Evolutionary conservation across 2,113 vertebrate genomes (phyloP).

Genomic region (Hypanus sabinus): DNA sequence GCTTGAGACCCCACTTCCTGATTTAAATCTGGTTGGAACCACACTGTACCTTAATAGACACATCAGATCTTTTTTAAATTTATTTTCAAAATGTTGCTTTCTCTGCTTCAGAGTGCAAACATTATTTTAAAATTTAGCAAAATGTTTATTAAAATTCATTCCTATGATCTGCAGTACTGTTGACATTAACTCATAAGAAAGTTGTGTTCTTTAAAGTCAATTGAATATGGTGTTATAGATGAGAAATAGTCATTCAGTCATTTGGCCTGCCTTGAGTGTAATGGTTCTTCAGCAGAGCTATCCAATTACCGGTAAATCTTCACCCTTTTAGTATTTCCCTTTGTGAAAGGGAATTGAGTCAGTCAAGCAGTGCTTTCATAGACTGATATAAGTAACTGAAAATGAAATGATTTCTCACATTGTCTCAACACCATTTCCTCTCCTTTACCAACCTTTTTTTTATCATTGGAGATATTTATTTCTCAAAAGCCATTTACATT

Average conservation of each 20-base stretch:
- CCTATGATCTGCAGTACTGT: not conserved
- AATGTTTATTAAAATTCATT: not conserved
- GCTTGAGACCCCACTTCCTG: not conserved
- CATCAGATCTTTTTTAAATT: constrained; percentile 1
- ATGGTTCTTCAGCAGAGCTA: not conserved
- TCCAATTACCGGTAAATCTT: not conserved
- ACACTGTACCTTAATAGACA: not conserved
- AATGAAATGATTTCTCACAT: not conserved
- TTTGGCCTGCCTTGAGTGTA: not conserved
- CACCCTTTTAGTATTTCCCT: too few relatives aligned
- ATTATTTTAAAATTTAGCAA: not conserved
- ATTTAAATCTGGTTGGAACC: not conserved
- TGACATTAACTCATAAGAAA: not conserved
- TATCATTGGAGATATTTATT: not conserved
- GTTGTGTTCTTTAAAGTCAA: not conserved
- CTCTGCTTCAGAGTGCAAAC: not conserved
- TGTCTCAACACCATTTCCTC: not conserved
- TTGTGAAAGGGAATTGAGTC: not conserved
- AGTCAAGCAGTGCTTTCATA: not conserved
- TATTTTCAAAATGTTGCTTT: not conserved
- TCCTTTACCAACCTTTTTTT: not conserved
- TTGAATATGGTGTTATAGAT: not conserved
- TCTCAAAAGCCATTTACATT: not conserved
- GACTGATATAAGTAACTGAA: not conserved
- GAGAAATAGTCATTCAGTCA: not conserved